Evolutionary conservation across 2,888 invertebrate species (phyloP).

Genomic region (Drosophila flavopinicola): DNA sequence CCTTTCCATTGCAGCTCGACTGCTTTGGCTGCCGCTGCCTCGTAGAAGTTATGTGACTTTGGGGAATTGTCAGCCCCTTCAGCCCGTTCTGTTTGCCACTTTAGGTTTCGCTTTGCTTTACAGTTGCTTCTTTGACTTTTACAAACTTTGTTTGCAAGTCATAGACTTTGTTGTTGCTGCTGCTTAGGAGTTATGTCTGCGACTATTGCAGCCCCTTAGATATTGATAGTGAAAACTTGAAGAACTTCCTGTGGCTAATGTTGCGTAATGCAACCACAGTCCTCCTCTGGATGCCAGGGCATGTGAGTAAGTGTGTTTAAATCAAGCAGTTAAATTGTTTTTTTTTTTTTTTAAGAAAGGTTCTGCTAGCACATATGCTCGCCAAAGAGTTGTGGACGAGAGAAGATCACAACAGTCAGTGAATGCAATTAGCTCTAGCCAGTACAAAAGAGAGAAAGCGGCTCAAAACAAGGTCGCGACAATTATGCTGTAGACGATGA

Average conservation of each 20-base stretch:
- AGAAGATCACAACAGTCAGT: constrained; percentile 38
- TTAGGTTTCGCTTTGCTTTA: constrained; percentile 54
- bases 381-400: background rate
- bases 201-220: constrained; percentile 37
- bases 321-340: constrained; percentile 16
- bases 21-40: constrained; percentile 27
- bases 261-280: constrained; percentile 56
- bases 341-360: constrained; percentile 16
- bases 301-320: constrained; percentile 31
- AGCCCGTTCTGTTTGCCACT: constrained; percentile 53
- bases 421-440: constrained; percentile 60
- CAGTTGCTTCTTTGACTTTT: constrained; percentile 70
- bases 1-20: constrained; percentile 41
- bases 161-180: constrained; percentile 18
- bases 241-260: constrained; percentile 70
- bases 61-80: constrained; percentile 62
- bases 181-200: constrained; percentile 62
- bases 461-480: constrained; percentile 11
- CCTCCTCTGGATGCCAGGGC: background rate
- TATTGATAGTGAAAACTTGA: constrained; percentile 72
- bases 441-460: constrained; percentile 12
- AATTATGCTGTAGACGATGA: constrained; percentile 17
- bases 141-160: constrained; percentile 72
- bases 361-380: too few relatives aligned
- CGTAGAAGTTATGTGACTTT: constrained; percentile 75